These are phyloP conservation scores for Nasonovia ribisnigri DNA, from an alignment of 2,888 invertebrate genomes.

Conservation along the genomic window DNA sequence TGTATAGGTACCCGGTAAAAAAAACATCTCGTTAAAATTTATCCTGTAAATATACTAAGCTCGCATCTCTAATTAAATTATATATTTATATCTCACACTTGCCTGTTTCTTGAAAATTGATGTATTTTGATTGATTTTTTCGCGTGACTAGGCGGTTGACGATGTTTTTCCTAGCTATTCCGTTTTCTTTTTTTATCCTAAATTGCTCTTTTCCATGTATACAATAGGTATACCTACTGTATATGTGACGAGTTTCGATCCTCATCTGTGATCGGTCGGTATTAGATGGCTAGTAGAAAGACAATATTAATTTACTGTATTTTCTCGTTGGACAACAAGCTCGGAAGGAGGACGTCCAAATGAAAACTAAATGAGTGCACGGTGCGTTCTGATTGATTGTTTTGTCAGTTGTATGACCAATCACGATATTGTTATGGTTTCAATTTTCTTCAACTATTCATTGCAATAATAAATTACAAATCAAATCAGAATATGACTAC, in stretches of 20 bases:
- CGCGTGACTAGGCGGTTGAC: not conserved
- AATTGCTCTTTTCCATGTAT: not conserved
- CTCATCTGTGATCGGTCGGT: not conserved
- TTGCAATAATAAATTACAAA: not conserved
- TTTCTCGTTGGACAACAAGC: not conserved
- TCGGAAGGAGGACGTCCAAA: not conserved
- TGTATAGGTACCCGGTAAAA: too few species aligned
- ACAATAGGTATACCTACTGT: too few species aligned
- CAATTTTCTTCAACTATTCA: not conserved
- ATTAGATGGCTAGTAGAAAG: not conserved
- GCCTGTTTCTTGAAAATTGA: not conserved
- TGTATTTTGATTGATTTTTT: not conserved
- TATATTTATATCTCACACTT: too few species aligned
- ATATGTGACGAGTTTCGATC: not conserved
- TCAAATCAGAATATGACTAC: not conserved
- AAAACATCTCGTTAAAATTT: too few species aligned
- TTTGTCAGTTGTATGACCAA: not conserved
- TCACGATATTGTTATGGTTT: not conserved
- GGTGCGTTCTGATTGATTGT: too few species aligned
- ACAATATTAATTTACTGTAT: not conserved
- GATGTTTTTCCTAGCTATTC: not conserved
- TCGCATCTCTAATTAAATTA: too few species aligned
- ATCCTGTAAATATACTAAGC: too few species aligned
- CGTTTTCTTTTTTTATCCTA: not conserved
- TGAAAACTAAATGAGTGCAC: not conserved